Base-by-base conservation (phyloP, 2,797 vertebrate species). In the Pteronotus mesoamericanus region DNA sequence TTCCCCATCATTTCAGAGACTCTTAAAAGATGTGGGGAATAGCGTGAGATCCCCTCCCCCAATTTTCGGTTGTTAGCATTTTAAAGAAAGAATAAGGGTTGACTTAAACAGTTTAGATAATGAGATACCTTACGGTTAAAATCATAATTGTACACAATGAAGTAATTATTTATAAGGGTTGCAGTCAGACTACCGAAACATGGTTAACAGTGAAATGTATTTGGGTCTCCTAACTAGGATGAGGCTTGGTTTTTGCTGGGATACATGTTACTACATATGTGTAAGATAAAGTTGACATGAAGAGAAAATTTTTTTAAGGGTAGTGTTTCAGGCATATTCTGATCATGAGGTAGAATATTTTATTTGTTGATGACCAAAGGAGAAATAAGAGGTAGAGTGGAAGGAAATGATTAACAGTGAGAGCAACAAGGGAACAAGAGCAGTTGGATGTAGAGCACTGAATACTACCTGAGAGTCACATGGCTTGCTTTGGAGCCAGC, bases 1-100 rank as follows among this genome's bases (percentile, higher is more conserved):
- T 91, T 88, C 8, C 21, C 59, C 22, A 57, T 92, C 59, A 94
- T 83, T 84, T 94, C 72, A 93, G 86, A 88, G 39, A 77, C 94
- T 88, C 34, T 88, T 88, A 93, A 94, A 39, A 96, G 46, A 91
- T 89, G 5, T 59, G 53, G 55, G 91, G 42, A 59, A 86, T 69
- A 69, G 51, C 42, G 10, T 29, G 61, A 15, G 22, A 66, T 89
- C 87, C 69, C 39, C 66, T 57, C 24, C 39, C 9, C 22, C 11
- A 59, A n/a, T 53, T 69, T 94, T 61, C 84, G 85, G 83, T 86
- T 85, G 53, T 92, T 94, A 92, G 22, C 37, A 84, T 86, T 97
- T 78, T 26, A 87, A 88, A 71, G 44, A 78, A 87, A 84, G 15
- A 86, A 32, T 95, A 69, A 88, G 4, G 61, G 95, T 77, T 82